Conservation (phyloP, 2,888 invertebrate genomes). For the Parelbella ahira region DNA sequence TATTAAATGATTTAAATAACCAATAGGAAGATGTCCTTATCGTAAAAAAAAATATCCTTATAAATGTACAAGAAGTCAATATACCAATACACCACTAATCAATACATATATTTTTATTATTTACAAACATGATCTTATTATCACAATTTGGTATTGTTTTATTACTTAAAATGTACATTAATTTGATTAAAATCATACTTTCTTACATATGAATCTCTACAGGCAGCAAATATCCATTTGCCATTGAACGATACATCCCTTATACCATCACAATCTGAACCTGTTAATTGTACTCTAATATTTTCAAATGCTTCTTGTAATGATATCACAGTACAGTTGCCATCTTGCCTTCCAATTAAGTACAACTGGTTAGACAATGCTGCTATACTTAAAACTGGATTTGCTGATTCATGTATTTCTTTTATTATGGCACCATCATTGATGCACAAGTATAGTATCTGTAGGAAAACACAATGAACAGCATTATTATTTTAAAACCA, state of each 20-base stretch:
- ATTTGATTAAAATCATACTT: slow-evolving; percentile 82
- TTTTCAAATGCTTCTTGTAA: slow-evolving; percentile 50
- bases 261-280: slow-evolving; percentile 85
- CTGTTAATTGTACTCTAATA: slow-evolving; percentile 81
- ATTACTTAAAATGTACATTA: slow-evolving; percentile 68
- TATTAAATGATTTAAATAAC: neutral
- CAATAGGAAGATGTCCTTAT: too few relatives aligned
- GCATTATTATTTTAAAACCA: too few relatives aligned
- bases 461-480: too few relatives aligned
- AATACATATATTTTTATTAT: too few relatives aligned
- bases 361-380: slow-evolving; percentile 72
- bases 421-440: slow-evolving; percentile 49
- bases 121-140: too few relatives aligned
- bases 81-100: too few relatives aligned
- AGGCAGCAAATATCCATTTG: slow-evolving; percentile 81
- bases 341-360: slow-evolving; percentile 82
- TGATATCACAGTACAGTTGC: slow-evolving; percentile 79
- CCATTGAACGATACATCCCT: slow-evolving; percentile 82
- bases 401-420: slow-evolving; percentile 78
- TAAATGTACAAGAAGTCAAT: too few relatives aligned
- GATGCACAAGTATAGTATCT: slow-evolving; percentile 55
- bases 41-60: too few relatives aligned
- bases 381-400: slow-evolving; percentile 75
- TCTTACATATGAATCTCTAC: slow-evolving; percentile 82
- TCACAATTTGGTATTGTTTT: too few relatives aligned